Conservation (phyloP, 2,888 invertebrate species). For the Mesoligia furuncula region DNA sequence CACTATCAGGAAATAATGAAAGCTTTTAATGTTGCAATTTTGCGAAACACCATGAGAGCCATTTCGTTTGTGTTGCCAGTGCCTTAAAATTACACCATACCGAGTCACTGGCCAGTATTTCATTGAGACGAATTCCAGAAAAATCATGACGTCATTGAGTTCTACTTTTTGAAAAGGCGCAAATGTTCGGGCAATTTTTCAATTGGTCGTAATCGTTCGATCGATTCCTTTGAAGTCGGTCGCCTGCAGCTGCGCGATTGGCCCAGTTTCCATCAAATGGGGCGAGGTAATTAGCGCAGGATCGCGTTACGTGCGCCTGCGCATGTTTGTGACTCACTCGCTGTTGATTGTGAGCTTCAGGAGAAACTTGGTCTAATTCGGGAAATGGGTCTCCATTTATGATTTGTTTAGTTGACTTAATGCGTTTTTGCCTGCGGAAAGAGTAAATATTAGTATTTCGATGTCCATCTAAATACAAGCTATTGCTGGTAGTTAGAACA, state of each 20-base stretch:
- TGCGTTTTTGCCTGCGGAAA: neutral
- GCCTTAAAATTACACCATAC: slow-evolving; percentile 39
- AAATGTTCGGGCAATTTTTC: slow-evolving; percentile 73
- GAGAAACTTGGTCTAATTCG: slow-evolving; percentile 58
- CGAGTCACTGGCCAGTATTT: neutral
- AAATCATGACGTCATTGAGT: slow-evolving; percentile 48
- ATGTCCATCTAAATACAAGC: neutral
- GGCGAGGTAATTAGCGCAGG: slow-evolving; percentile 69
- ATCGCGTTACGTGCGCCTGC: slow-evolving; percentile 71
- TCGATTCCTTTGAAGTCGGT: slow-evolving; percentile 75
- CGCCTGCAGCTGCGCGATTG: slow-evolving; percentile 65
- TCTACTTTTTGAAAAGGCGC: slow-evolving; percentile 31
- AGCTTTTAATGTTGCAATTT: slow-evolving; percentile 56
- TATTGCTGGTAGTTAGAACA: neutral
- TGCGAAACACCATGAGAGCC: slow-evolving; percentile 55
- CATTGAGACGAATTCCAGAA: slow-evolving; percentile 33
- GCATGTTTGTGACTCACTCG: slow-evolving; percentile 61
- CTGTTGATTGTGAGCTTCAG: slow-evolving; percentile 50
- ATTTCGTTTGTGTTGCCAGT: slow-evolving; percentile 21
- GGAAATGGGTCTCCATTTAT: slow-evolving; percentile 55
- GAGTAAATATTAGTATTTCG: neutral
- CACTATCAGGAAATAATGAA: slow-evolving; percentile 58
- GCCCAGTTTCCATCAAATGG: slow-evolving; percentile 69
- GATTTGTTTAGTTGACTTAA: slow-evolving; percentile 37
- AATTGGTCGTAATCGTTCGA: slow-evolving; percentile 78